A percentile compares a stretch with the other conserved stretches of the same genome.
Evolutionary conservation across 2,113 vertebrate species (phyloP).

Genomic region (Chamaetylas fuelleborni): DNA sequence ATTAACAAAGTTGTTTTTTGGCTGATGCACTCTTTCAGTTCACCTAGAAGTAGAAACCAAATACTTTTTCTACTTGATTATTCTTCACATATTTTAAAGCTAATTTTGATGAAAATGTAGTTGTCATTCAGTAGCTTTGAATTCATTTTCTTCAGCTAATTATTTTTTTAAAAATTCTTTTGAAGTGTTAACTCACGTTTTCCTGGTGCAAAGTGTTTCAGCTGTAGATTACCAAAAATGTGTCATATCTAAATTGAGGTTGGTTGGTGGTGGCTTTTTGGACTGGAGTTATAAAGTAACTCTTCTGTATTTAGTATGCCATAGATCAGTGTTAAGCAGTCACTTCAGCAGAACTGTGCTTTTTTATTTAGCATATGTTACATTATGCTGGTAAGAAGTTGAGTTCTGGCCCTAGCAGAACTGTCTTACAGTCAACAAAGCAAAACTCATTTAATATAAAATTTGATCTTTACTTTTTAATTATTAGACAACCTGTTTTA

Average conservation of each 20-base stretch:
- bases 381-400: background rate
- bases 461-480: background rate
- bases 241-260: background rate
- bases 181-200: background rate
- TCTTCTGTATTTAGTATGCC: background rate
- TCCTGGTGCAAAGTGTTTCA: background rate
- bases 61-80: background rate
- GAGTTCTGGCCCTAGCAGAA: background rate
- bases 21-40: background rate
- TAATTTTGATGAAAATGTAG: background rate
- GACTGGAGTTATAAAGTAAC: background rate
- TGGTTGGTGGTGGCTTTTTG: background rate
- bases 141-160: background rate
- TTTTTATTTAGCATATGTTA: background rate
- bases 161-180: background rate
- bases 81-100: background rate
- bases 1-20: background rate
- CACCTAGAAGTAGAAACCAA: background rate
- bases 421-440: background rate
- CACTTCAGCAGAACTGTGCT: background rate
- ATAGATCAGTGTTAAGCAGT: background rate
- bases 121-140: background rate
- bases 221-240: background rate
- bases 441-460: background rate
- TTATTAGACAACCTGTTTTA: background rate